phyloP scores from a whole-genome alignment of 2,113 vertebrate genomes.

The Saguinus midas region DNA sequence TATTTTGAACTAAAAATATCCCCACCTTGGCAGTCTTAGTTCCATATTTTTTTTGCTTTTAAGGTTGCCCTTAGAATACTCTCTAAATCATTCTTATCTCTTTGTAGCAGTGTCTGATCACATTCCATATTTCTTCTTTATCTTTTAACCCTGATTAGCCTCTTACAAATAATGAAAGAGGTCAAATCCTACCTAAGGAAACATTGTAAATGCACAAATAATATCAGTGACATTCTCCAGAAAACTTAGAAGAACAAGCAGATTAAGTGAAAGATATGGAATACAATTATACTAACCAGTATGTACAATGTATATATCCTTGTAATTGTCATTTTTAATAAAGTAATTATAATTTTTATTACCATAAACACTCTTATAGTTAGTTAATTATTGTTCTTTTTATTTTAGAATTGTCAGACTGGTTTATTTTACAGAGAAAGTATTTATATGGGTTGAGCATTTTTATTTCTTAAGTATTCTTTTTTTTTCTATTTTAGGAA shows the following conservation, averaged over 20 bases:
- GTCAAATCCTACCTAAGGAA: neutral
- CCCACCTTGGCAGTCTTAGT: neutral
- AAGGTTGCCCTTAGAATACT: neutral
- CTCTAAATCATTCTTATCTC: neutral
- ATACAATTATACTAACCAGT: fast-evolving
- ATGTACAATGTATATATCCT: neutral
- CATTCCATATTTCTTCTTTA: neutral
- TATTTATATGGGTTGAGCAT: neutral
- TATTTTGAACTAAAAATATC: neutral
- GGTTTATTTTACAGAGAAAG: neutral
- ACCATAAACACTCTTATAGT: neutral
- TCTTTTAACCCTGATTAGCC: slow-evolving; percentile 37
- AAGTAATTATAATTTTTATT: neutral
- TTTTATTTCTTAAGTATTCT: neutral
- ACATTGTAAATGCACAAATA: neutral
- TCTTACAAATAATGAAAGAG: neutral
- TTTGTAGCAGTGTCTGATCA: neutral
- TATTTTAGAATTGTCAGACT: neutral
- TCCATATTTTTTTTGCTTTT: neutral
- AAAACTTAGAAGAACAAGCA: neutral
- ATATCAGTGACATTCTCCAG: neutral
- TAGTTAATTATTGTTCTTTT: neutral
- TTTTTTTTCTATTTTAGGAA: neutral
- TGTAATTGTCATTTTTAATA: neutral
- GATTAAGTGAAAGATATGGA: neutral